Base-by-base conservation (phyloP, 1,140 invertebrate genomes). In the Heliothis subflexa region DNA sequence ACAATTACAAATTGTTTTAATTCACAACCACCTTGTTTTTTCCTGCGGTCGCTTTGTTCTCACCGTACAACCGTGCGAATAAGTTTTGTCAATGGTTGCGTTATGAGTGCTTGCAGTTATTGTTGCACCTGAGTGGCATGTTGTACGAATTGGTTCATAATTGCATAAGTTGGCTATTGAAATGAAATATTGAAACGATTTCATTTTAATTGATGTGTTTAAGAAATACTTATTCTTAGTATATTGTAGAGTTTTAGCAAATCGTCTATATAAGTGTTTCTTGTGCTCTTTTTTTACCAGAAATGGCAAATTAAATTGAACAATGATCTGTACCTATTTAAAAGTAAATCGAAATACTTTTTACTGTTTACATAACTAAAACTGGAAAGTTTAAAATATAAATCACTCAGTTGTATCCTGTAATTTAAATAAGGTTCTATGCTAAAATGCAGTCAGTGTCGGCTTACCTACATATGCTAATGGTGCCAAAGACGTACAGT, bases 31-130 rank as follows among this genome's bases (percentile, higher is more conserved):
- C 59, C 28, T 16, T 40, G 59, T 49, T 49, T 47, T 59, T 66
- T 47, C n/a, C 62, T 61, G 57, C 57, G 28, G 0, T 33, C 25
- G 10, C 13, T 55, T 55, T 55, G 16, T 21, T 21, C 16, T 14
- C 57, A 61, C 12, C 18, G 45, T 66, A 47, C 62, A 25, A 16
- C 9, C 62, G 62, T 66, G 62, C 62, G 62, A 66, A 66, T 21
- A 49, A 49, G 62, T 66, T 66, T 40, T 66, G 62, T 49, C 62
- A 66, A 47, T 45, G 7, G 18, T 66, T 66, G 62, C 62, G 62
- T 47, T 49, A 66, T 66, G 12, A 49, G 2, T 47, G 45, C 16
- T 49, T 64, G 62, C 62, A 47, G 13, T 64, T 64, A 49, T 21
- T 49, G 45, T 66, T 66, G 62, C 45, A 66, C 16, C 33, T 66